Evolutionary conservation across 2,888 invertebrate species (phyloP).

Genomic region (Lepidochitona cinerea): DNA sequence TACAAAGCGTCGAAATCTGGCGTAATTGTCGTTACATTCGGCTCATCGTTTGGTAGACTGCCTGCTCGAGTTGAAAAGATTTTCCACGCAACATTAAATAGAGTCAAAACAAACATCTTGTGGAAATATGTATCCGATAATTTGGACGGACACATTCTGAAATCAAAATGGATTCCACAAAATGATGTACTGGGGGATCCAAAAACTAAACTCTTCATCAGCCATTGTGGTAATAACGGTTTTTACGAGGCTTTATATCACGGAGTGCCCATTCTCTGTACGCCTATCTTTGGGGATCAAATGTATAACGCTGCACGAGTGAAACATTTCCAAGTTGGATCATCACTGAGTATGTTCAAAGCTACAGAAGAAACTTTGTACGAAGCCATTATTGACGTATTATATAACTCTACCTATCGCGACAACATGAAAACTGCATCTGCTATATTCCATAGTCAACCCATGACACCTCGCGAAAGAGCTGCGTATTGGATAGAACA

Average conservation of each 20-base stretch:
- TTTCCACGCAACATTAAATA: background rate
- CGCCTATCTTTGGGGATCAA: conserved; percentile 42
- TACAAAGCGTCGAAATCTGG: conserved; percentile 31
- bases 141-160: conserved; percentile 23
- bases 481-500: conserved; percentile 34
- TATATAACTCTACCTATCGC: conserved; percentile 11
- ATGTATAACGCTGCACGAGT: conserved; percentile 28
- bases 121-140: conserved; percentile 21
- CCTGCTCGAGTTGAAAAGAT: conserved; percentile 31
- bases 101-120: background rate
- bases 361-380: conserved; percentile 12
- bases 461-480: conserved; percentile 17
- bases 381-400: conserved; percentile 6
- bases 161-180: conserved; percentile 39
- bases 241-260: conserved; percentile 47
- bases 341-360: no score
- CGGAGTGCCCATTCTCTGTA: conserved; percentile 41
- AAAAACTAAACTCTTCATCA: conserved; percentile 40
- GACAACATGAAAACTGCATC: conserved; percentile 19
- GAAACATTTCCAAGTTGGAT: background rate
- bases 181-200: conserved; percentile 43
- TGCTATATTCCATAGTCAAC: conserved; percentile 12
- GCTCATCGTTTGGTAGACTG: conserved; percentile 17
- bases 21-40: conserved; percentile 41
- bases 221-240: conserved; percentile 46